Percentiles rank a stretch among this genome's conserved stretches.
phyloP scores from a whole-genome alignment of 23 tunicate genomes.

The Botrylloides violaceus region DNA sequence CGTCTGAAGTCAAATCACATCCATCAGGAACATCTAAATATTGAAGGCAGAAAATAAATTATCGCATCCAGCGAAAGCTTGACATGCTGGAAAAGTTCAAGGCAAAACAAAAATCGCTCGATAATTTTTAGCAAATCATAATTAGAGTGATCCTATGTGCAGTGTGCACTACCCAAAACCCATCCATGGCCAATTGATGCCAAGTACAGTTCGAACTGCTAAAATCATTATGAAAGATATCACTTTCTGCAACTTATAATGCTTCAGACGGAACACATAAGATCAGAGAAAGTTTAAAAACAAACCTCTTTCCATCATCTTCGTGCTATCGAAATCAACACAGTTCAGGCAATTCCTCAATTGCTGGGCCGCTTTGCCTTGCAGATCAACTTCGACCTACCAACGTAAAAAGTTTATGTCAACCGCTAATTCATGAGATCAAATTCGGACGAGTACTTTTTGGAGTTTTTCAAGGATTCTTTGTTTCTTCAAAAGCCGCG shows the following conservation, averaged over 20 bases:
- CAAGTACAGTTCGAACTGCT: no score
- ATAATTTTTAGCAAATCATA: no score
- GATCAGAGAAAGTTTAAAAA: no score
- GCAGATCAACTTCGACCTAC: conserved; percentile 7
- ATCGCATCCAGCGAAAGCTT: no score
- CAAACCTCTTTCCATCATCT: conserved; percentile 6
- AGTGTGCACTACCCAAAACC: no score
- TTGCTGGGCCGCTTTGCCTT: conserved; percentile 9
- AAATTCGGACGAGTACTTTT: conserved; percentile 30
- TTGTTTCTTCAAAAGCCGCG: conserved; percentile 77
- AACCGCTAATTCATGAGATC: neutral
- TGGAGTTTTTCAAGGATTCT: conserved; percentile 88
- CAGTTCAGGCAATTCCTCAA: neutral
- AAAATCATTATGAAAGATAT: neutral
- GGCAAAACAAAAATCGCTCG: no score
- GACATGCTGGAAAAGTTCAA: no score
- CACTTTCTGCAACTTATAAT: neutral
- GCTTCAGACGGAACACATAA: conserved; percentile 1
- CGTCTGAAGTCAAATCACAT: neutral
- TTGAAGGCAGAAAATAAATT: no score
- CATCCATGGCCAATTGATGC: no score
- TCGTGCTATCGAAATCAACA: neutral
- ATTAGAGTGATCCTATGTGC: no score
- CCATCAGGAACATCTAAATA: neutral
- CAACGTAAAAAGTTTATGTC: neutral